Evolutionary conservation across 1,140 invertebrate genomes (phyloP), one percentile per base, ranked within the genome.

Genomic region (Philopotamus ludificatus): DNA sequence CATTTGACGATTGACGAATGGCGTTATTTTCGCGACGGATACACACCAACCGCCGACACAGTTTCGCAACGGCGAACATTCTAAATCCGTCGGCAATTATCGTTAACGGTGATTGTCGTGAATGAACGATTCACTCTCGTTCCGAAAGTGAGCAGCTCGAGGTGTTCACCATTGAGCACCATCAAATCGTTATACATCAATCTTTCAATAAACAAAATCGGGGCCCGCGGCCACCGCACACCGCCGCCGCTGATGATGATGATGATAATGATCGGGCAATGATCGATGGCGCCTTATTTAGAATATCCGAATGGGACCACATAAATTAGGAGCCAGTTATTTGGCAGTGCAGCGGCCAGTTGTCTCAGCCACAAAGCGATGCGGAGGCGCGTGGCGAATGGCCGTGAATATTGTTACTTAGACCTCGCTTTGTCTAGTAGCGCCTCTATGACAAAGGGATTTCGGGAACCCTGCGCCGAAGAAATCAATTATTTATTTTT

Each of bases 391-490:
- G 62, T 65, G 66, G 64, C 66, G 23, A 59, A 68, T 68, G 39
- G 21, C 61, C 66, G 66, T 68, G 66, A 65, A 68, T 68, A 59
- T 68, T 68, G 55, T 65, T 64, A 68, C 34, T 65, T 61, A 64
- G 51, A 58, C 53, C 26, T 68, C 53, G 61, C 57, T 68, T 68
- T 68, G 59, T 68, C 66, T 68, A 65, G 55, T 68, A 68, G 66
- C 66, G 66, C 66, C 66, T 68, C 50, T 68, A 68, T 68, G 66
- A 68, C 66, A 68, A 64, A 64, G 66, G 66, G 34, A 15, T 64
- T 68, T 68, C 63, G 44, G 54, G 26, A 54, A 22, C 16, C 39
- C 18, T 65, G 62, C 62, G 66, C 50, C 47, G n/a, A n/a, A n/a
- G n/a, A n/a, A n/a, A n/a, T n/a, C n/a, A n/a, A n/a, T n/a, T n/a